Evolutionary conservation across 2,113 vertebrate species (phyloP).

Genomic region (Amblyornis subalaris): DNA sequence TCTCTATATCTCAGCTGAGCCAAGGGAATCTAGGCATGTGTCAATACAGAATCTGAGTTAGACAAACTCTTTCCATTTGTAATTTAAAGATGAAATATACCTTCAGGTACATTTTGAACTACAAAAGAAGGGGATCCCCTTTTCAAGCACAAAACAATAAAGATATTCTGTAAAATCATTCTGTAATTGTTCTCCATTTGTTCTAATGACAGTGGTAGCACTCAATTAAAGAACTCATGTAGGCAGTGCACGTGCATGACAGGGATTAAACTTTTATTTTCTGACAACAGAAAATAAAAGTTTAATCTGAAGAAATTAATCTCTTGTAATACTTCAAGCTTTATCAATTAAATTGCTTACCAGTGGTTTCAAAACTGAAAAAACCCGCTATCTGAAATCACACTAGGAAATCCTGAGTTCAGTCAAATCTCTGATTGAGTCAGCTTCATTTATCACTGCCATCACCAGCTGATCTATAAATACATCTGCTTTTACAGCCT

Average conservation of each 20-base stretch:
- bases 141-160: background rate
- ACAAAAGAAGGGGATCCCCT: background rate
- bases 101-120: background rate
- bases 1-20: background rate
- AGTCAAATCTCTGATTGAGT: background rate
- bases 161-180: background rate
- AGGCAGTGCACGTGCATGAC: background rate
- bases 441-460: background rate
- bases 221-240: background rate
- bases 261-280: background rate
- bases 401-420: background rate
- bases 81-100: background rate
- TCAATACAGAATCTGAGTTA: background rate
- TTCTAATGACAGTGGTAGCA: background rate
- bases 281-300: background rate
- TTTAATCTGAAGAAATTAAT: background rate
- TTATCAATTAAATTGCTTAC: background rate
- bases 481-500: background rate
- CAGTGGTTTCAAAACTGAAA: background rate
- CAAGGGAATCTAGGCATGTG: background rate
- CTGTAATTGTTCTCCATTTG: background rate
- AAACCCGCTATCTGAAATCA: background rate
- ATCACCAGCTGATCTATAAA: slow-evolving; percentile 26
- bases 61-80: background rate
- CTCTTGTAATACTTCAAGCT: background rate